Evolutionary conservation across 2,797 vertebrate species (phyloP).

Genomic region (Distichodus sexfasciatus): DNA sequence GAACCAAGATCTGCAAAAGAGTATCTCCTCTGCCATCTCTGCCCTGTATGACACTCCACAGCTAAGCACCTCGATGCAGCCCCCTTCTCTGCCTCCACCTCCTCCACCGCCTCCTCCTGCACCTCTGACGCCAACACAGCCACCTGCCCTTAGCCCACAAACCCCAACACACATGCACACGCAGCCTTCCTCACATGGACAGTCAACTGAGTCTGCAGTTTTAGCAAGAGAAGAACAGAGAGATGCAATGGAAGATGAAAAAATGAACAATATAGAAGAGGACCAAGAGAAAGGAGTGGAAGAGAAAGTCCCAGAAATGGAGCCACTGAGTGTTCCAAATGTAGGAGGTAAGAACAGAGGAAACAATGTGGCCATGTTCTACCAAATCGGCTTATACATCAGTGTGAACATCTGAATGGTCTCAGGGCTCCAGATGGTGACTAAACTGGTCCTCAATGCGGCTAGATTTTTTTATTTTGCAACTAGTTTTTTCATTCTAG

Average conservation of each 20-base stretch:
- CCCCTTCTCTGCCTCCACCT: slow-evolving; percentile 54
- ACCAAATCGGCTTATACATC: not conserved
- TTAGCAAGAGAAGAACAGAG: slow-evolving; percentile 63
- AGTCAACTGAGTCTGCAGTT: slow-evolving; percentile 65
- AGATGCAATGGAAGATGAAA: slow-evolving; percentile 49
- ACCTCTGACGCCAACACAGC: slow-evolving; percentile 66
- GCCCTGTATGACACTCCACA: slow-evolving; percentile 85
- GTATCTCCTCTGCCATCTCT: slow-evolving; percentile 91
- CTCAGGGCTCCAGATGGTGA: too few species aligned
- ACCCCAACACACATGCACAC: slow-evolving; percentile 62
- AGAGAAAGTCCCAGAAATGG: slow-evolving; percentile 66
- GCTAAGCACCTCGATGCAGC: slow-evolving; percentile 60
- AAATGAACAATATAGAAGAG: slow-evolving; percentile 15
- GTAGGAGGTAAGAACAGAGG: slow-evolving; percentile 63
- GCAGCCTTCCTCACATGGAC: slow-evolving; percentile 49
- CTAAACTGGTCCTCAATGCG: too few species aligned
- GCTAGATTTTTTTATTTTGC: too few species aligned
- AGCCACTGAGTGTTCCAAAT: slow-evolving; percentile 63
- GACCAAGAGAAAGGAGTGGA: slow-evolving; percentile 55
- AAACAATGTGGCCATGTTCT: not conserved
- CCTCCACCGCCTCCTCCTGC: slow-evolving; percentile 53
- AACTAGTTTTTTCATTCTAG: too few species aligned
- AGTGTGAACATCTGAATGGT: not conserved
- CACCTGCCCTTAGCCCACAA: slow-evolving; percentile 72
- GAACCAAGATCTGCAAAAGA: slow-evolving; percentile 94